These are phyloP conservation scores for Vireo altiloquus DNA, from an alignment of 2,113 vertebrate species.

Conservation along the genomic window DNA sequence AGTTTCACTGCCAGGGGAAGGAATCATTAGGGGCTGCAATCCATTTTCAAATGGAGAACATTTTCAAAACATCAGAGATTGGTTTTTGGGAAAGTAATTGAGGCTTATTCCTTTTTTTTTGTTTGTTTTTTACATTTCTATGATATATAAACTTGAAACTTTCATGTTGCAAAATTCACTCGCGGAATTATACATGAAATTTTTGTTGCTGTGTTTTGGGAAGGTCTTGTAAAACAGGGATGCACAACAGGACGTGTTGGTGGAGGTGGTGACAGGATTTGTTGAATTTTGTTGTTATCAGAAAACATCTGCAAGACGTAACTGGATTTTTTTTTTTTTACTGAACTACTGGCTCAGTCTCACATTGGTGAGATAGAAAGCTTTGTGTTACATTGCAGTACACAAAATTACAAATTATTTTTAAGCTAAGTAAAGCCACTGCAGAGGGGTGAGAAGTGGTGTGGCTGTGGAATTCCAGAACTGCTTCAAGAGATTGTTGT, in stretches of 20 bases:
- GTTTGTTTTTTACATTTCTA: not conserved
- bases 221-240: accelerated
- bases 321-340: not conserved
- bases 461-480: not conserved
- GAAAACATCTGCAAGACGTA: not conserved
- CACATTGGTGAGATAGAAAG: accelerated
- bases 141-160: not conserved
- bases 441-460: not conserved
- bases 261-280: not conserved
- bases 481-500: not conserved
- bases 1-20: not conserved
- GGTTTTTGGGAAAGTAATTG: not conserved
- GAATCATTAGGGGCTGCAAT: not conserved
- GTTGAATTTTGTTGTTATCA: not conserved
- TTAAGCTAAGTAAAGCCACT: not conserved
- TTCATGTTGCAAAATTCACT: not conserved
- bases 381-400: accelerated
- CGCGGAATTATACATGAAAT: not conserved
- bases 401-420: not conserved
- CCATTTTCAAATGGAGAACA: not conserved
- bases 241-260: not conserved
- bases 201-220: not conserved
- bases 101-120: not conserved
- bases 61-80: not conserved
- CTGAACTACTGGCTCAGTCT: not conserved